phyloP scores from a whole-genome alignment of 2,888 invertebrate species.

The Mesopsocus fuscifrons region DNA sequence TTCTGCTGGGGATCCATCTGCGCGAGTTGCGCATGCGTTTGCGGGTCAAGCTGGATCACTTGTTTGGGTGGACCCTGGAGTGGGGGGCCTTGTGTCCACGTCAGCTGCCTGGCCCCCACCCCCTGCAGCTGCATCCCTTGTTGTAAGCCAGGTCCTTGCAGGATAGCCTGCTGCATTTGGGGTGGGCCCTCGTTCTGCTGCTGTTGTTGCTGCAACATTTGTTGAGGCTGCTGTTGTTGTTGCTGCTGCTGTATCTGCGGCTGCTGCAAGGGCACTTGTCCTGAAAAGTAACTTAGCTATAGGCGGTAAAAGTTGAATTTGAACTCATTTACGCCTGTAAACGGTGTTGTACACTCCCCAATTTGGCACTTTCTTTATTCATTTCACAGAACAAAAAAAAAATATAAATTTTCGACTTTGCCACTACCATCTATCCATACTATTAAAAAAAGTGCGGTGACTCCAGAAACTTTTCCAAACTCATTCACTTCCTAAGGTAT shows the following conservation, averaged over 20 bases:
- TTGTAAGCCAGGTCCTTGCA: slow-evolving; percentile 24
- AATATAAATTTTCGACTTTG: no score
- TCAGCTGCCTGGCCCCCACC: not conserved
- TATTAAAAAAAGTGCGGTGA: no score
- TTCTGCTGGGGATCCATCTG: slow-evolving; percentile 64
- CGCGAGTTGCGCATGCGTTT: slow-evolving; percentile 64
- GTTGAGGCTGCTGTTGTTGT: slow-evolving; percentile 27
- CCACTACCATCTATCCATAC: no score
- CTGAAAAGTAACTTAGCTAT: no score
- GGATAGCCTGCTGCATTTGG: slow-evolving; percentile 27
- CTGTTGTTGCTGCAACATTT: slow-evolving; percentile 30
- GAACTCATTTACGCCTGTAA: no score
- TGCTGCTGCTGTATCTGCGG: slow-evolving; percentile 31
- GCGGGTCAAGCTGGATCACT: slow-evolving; percentile 62
- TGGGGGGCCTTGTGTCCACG: not conserved
- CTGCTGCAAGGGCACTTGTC: slow-evolving; percentile 31
- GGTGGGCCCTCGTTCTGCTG: slow-evolving; percentile 29
- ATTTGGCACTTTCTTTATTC: no score
- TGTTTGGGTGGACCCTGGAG: slow-evolving; percentile 33
- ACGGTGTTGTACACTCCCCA: no score
- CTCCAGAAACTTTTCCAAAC: no score
- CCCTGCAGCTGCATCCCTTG: slow-evolving; percentile 24
- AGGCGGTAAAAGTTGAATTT: no score
- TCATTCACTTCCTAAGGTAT: no score
- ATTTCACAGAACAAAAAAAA: no score